These are phyloP conservation scores for Erpetoichthys calabaricus DNA, from an alignment of 2,797 vertebrate species.

Conservation along the genomic window DNA sequence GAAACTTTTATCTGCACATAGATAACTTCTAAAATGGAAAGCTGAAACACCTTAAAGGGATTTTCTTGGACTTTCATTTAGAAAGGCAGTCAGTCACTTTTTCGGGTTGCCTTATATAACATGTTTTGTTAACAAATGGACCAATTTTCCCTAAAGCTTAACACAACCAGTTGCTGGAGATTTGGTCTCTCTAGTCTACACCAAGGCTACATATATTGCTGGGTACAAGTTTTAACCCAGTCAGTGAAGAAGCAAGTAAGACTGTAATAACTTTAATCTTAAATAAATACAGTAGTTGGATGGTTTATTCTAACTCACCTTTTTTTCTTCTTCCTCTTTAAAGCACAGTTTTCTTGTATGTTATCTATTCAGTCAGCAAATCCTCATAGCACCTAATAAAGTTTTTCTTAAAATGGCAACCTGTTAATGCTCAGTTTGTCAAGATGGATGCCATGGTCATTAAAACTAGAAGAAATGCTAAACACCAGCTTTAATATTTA, in stretches of 20 bases:
- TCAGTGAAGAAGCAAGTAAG: constrained; percentile 10
- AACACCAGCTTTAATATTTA: not conserved
- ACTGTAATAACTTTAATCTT: constrained; percentile 31
- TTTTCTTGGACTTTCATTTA: too few species aligned
- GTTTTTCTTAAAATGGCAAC: constrained; percentile 29
- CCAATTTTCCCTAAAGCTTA: too few species aligned
- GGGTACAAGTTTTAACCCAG: constrained; percentile 1
- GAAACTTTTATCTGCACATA: too few species aligned
- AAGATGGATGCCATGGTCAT: constrained; percentile 12
- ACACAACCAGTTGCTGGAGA: too few species aligned
- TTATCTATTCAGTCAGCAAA: constrained; percentile 34
- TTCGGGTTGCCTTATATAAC: too few species aligned
- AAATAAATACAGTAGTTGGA: not conserved
- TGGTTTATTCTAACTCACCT: constrained; percentile 9
- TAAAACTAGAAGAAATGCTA: constrained; percentile 13
- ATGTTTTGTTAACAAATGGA: too few species aligned
- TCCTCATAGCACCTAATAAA: constrained; percentile 39
- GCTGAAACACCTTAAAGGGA: too few species aligned
- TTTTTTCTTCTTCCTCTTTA: constrained; percentile 19
- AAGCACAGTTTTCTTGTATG: constrained; percentile 20
- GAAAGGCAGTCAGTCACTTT: too few species aligned
- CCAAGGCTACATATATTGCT: not conserved
- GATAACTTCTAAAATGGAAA: too few species aligned
- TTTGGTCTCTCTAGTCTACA: not conserved
- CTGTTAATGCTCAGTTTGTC: constrained; percentile 19